Evolutionary conservation across 2,888 invertebrate genomes (phyloP), one percentile per base, ranked within the genome.

Genomic region (Nebria salina): DNA sequence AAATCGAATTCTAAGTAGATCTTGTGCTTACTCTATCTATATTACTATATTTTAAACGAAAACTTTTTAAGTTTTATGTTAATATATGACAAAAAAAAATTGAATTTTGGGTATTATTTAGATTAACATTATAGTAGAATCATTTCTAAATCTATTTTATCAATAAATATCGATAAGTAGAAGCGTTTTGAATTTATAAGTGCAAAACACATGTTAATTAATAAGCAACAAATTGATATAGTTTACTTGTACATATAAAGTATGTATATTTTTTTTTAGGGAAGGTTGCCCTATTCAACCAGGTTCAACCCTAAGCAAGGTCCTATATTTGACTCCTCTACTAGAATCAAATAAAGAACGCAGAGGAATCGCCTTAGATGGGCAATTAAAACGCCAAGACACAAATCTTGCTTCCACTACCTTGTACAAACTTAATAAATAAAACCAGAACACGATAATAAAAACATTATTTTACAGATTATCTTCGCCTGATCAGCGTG

Each of bases 331-430:
- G 86, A 93, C 93, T 77, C 98, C 98, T 0, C 90, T 93, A 26
- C 89, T 98, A 84, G 91, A 92, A 77, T 92, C 93, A 83, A 96
- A 97, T 88, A 93, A 94, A 83, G 95, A 96, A 87, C 94, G 96
- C 83, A 91, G 97, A 72, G 98, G 98, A 74, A 93, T 98, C 82
- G 98, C 98, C 0, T 90, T 98, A 79, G 98, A 98, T 89, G 98
- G 97, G 0, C 95, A 95, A 87, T 90, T 98, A 79, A 97, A 97
- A 87, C 91, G 93, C 68, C 93, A 95, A 85, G 95, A 96, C 83
- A 94, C 95, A 66, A 95, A 95, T 85, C 91, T 98, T 85, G 98
- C 98, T 42, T 97, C 97, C 20, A 97, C 97, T 70, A 98, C 98
- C 7, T 90, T 98, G 95, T 97, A 88, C 93, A 93, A 74, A 68